Evolutionary conservation across 2,888 invertebrate species (phyloP).

Genomic region (Caenorhabditis drosophilae): DNA sequence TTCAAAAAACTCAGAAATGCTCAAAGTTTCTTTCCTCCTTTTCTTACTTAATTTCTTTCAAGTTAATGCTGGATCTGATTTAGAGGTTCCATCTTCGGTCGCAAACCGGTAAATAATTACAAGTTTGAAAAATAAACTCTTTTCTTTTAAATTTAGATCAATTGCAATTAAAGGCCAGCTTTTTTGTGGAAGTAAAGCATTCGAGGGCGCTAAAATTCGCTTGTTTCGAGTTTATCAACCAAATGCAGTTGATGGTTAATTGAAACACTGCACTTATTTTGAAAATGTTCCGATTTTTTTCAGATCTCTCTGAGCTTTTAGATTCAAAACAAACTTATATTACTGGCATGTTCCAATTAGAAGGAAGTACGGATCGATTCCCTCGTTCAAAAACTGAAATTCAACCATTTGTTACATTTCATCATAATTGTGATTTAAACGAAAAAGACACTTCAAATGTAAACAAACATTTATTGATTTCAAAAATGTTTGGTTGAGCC

Average conservation of each 20-base stretch:
- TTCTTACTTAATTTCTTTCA: too few species aligned
- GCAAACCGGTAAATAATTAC: constrained; percentile 37
- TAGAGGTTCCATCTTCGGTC: constrained; percentile 40
- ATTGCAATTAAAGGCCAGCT: constrained; percentile 46
- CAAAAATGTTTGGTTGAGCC: too few species aligned
- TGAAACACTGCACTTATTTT: too few species aligned
- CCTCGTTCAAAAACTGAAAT: constrained; percentile 45
- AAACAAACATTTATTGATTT: not conserved
- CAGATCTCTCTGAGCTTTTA: constrained; percentile 41
- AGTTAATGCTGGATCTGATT: constrained; percentile 18
- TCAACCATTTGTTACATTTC: constrained; percentile 44
- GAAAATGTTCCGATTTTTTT: not conserved
- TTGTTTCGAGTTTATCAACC: constrained; percentile 42
- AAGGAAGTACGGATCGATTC: constrained; percentile 45
- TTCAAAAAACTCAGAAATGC: too few species aligned
- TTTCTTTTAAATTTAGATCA: constrained; percentile 31
- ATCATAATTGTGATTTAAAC: constrained; percentile 42
- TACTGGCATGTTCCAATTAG: constrained; percentile 47
- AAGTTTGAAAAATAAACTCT: not conserved
- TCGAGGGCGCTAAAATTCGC: constrained; percentile 44
- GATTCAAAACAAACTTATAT: constrained; percentile 38
- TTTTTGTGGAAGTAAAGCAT: constrained; percentile 39
- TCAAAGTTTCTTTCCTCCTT: too few species aligned
- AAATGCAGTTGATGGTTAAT: constrained; percentile 37
- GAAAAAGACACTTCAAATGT: constrained; percentile 40